Conservation (phyloP, 1,140 invertebrate species). For the Leptinotarsa undecemlineata region DNA sequence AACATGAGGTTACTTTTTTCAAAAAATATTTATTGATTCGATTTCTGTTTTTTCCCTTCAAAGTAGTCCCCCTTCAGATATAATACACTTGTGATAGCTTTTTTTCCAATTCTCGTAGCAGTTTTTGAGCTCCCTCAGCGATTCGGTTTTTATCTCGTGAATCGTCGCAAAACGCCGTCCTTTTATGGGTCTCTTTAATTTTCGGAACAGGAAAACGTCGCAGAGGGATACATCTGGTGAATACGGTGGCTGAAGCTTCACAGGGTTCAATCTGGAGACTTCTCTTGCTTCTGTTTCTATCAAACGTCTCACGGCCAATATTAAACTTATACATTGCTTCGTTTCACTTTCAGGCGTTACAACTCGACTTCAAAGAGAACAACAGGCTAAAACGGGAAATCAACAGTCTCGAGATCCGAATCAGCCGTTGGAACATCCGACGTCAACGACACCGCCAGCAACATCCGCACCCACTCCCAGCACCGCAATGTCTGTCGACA, state of each 20-base stretch:
- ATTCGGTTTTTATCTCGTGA: too few species aligned
- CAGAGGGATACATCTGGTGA: too few species aligned
- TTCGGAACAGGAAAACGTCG: too few species aligned
- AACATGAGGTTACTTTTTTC: background rate
- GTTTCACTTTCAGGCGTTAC: constrained; percentile 61
- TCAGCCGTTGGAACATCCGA: constrained; percentile 38
- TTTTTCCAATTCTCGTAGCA: too few species aligned
- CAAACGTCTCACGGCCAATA: background rate
- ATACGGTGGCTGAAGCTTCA: background rate
- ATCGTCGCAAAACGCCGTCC: too few species aligned
- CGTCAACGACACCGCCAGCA: constrained; percentile 29
- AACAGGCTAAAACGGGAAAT: constrained; percentile 68
- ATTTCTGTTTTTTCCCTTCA: too few species aligned
- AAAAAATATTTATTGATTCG: background rate
- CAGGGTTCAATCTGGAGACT: background rate
- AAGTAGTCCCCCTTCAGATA: too few species aligned
- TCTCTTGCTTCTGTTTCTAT: background rate
- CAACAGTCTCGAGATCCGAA: constrained; percentile 48
- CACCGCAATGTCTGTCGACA: constrained; percentile 50
- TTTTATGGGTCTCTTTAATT: too few species aligned
- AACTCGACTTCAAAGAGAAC: constrained; percentile 77
- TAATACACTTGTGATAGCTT: too few species aligned
- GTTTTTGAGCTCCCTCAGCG: too few species aligned
- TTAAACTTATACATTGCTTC: constrained; percentile 1
- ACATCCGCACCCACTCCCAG: constrained; percentile 40